Conservation (phyloP, 2,888 invertebrate genomes). For the Agonopterix alstromeriana region DNA sequence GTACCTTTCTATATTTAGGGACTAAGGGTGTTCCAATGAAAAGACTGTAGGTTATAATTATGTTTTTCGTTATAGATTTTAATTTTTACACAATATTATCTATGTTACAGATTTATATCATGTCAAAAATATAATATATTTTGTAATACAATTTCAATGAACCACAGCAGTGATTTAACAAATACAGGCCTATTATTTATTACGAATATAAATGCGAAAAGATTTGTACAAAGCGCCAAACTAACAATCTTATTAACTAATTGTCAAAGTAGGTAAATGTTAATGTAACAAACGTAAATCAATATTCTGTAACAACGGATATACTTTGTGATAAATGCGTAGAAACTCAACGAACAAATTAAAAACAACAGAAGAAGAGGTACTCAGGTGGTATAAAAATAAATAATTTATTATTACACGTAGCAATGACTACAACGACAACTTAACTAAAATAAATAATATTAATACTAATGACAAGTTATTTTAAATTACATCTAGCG, state of each 20-base stretch:
- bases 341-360: conserved; percentile 26
- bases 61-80: conserved; percentile 20
- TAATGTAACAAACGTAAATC: too few relatives aligned
- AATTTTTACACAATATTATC: conserved; percentile 22
- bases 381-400: conserved; percentile 71
- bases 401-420: conserved; percentile 51
- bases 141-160: neutral
- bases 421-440: conserved; percentile 56
- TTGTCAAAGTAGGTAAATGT: neutral
- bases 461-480: conserved; percentile 76
- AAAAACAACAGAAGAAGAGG: conserved; percentile 62
- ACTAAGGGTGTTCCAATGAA: too few relatives aligned
- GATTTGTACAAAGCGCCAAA: too few relatives aligned
- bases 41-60: conserved; percentile 1
- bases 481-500: conserved; percentile 71
- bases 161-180: too few relatives aligned
- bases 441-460: conserved; percentile 71
- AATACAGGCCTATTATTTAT: too few relatives aligned
- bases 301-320: conserved; percentile 27
- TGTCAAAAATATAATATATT: neutral
- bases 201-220: too few relatives aligned
- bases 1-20: too few relatives aligned
- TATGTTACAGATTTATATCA: conserved; percentile 14
- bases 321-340: conserved; percentile 28
- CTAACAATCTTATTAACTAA: too few relatives aligned